Percentiles rank a stretch among this genome's conserved stretches.
phyloP scores from a whole-genome alignment of 37 sponge, comb jelly and placozoan species.

The Theonella swinhoei region DNA sequence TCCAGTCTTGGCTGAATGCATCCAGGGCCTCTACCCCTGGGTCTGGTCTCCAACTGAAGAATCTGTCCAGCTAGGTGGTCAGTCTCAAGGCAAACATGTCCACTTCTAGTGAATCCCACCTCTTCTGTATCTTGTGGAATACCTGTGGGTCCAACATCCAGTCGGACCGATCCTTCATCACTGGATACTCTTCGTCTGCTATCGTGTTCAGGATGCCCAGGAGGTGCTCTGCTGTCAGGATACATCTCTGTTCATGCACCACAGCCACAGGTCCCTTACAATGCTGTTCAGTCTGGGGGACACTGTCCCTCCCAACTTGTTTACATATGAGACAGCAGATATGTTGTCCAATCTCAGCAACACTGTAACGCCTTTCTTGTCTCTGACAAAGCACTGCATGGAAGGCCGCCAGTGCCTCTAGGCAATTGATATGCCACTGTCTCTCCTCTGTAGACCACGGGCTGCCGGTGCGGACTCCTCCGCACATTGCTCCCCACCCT shows the following conservation, averaged over 20 bases:
- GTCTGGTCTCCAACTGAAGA: slow-evolving; percentile 53
- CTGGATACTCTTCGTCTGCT: slow-evolving; percentile 43
- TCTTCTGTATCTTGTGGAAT: slow-evolving; percentile 3
- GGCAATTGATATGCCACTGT: slow-evolving; percentile 25
- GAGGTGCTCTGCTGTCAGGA: neutral
- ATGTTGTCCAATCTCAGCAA: slow-evolving; percentile 39
- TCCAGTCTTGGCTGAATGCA: slow-evolving; percentile 30
- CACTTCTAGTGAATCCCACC: neutral
- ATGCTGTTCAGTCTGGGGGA: slow-evolving; percentile 6
- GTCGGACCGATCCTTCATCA: slow-evolving; percentile 31
- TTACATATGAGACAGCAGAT: slow-evolving; percentile 40
- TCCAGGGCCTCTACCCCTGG: slow-evolving; percentile 21
- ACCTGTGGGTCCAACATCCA: slow-evolving; percentile 25
- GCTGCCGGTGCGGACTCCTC: slow-evolving; percentile 11
- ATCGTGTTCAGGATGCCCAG: slow-evolving; percentile 33
- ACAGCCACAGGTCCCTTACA: slow-evolving; percentile 30
- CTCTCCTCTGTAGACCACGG: slow-evolving; percentile 38
- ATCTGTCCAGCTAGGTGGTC: slow-evolving; percentile 34
- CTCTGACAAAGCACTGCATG: slow-evolving; percentile 48
- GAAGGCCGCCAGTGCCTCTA: slow-evolving; percentile 39
- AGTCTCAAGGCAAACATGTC: neutral
- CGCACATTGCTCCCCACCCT: slow-evolving; percentile 25
- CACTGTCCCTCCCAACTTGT: slow-evolving; percentile 49
- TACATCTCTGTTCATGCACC: slow-evolving; percentile 23
- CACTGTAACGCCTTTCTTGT: slow-evolving; percentile 9